Evolutionary conservation across 2,888 invertebrate genomes (phyloP), one percentile per base, ranked within the genome.

Genomic region (Coecobrya sp.): DNA sequence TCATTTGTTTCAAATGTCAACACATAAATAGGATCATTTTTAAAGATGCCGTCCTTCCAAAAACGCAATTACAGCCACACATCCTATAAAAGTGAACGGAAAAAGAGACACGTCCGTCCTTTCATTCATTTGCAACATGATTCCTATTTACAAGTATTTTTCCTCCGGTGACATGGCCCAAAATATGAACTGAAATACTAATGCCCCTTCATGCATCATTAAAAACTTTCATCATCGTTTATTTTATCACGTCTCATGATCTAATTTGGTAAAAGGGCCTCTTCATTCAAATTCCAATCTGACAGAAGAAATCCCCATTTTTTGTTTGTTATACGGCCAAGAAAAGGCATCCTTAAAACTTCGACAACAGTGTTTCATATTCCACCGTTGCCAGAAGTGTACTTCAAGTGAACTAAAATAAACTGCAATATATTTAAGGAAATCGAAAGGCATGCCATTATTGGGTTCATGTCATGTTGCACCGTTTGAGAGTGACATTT

Each of bases 171-270:
- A 65, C 36, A 36, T 62, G 45, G 22, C 19, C 49, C 76, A 79
- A 79, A 79, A 25, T 49, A 49, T 10, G 27, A 49, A 79, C 5
- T 68, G 68, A 68, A 25, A 62, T 8, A 5, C 62, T 19, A 22
- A 59, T 19, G 68, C 68, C 27, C 7, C 27, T 65, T 65, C 5
- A 16, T 25, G 0, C 52, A 79, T 49, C 36, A 45, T 10, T 42
- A n/a, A 19, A n/a, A n/a, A 73, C 73, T 73, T 19, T 79, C 76
- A 52, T 79, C 76, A 79, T 42, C 73, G 30, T 13, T 3, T n/a
- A n/a, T 86, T 52, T 86, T 87, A 87, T 87, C 87, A 76, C 19
- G 59, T 45, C 25, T 22, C 36, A 62, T 76, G 87, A 76, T 87
- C 87, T 62, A 68, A 62, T 87, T 87, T 76, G 76, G 62, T 62